Conservation (phyloP, 2,797 vertebrate species). For the Graptemys geographica region DNA sequence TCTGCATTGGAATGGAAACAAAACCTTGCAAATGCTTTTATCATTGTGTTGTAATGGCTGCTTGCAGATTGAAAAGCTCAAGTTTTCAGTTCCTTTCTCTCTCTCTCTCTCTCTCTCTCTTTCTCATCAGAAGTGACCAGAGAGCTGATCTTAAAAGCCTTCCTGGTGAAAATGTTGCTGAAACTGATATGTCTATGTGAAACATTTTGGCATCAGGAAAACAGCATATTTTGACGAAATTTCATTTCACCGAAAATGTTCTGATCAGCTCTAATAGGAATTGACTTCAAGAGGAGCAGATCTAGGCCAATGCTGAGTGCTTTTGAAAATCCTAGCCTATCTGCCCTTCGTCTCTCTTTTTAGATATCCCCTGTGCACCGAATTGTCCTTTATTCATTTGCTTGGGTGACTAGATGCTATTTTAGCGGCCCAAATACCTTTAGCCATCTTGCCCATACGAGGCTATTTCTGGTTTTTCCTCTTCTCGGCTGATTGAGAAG, state of each 20-base stretch:
- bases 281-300: neutral
- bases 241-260: neutral
- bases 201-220: neutral
- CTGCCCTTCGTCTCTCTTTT: neutral
- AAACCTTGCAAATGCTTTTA: neutral
- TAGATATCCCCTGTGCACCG: neutral
- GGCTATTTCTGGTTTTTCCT: neutral
- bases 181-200: neutral
- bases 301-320: neutral
- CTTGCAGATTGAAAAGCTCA: neutral
- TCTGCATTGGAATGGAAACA: neutral
- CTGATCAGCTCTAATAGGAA: neutral
- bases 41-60: neutral
- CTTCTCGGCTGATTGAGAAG: conserved; percentile 18
- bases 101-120: neutral
- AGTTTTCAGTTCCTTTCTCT: neutral
- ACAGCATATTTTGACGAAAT: neutral
- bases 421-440: neutral
- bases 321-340: neutral
- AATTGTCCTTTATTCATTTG: neutral
- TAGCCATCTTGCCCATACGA: neutral
- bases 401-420: neutral
- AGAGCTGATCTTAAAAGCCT: neutral
- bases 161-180: neutral
- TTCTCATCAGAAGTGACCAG: neutral